A percentile compares a stretch with the other conserved stretches of the same genome.
Evolutionary conservation across 2,113 vertebrate species (phyloP).

Genomic region (Scartelaos histophorus): DNA sequence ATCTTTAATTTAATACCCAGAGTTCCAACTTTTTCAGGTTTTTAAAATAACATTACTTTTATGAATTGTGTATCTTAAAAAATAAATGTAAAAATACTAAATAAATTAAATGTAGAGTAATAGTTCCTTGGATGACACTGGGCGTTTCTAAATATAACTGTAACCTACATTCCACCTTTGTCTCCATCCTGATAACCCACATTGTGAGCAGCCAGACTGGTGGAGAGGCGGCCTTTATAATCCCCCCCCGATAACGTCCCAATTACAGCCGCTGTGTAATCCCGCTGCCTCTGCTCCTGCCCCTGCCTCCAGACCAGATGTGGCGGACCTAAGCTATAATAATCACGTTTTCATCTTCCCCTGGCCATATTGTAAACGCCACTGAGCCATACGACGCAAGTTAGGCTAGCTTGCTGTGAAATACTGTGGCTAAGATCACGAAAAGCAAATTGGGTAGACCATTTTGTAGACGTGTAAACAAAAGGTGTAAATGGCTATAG

Average conservation of each 20-base stretch:
- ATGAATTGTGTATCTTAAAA: neutral
- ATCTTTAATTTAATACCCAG: neutral
- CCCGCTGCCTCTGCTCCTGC: slow-evolving; percentile 10
- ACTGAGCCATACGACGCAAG: neutral
- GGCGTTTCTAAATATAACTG: slow-evolving; percentile 24
- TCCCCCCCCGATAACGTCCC: slow-evolving; percentile 47
- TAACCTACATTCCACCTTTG: slow-evolving; percentile 33
- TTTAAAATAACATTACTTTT: neutral
- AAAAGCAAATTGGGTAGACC: neutral
- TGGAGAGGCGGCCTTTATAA: slow-evolving; percentile 43
- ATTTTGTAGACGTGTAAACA: neutral
- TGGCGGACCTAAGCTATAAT: slow-evolving; percentile 38
- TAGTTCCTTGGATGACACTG: slow-evolving; percentile 7
- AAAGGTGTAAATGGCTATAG: neutral
- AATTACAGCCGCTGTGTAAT: slow-evolving; percentile 51
- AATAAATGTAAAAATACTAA: neutral
- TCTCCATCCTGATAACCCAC: slow-evolving; percentile 55
- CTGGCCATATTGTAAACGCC: slow-evolving; percentile 30
- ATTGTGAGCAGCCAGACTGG: slow-evolving; percentile 17
- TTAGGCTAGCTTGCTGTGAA: neutral
- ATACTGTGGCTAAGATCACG: neutral
- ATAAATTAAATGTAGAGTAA: neutral
- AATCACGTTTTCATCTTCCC: slow-evolving; percentile 19
- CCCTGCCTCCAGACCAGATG: slow-evolving; percentile 20
- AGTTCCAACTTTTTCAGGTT: neutral